Evolutionary conservation across 2,113 vertebrate genomes (phyloP).

Genomic region (Xiphophorus hellerii): DNA sequence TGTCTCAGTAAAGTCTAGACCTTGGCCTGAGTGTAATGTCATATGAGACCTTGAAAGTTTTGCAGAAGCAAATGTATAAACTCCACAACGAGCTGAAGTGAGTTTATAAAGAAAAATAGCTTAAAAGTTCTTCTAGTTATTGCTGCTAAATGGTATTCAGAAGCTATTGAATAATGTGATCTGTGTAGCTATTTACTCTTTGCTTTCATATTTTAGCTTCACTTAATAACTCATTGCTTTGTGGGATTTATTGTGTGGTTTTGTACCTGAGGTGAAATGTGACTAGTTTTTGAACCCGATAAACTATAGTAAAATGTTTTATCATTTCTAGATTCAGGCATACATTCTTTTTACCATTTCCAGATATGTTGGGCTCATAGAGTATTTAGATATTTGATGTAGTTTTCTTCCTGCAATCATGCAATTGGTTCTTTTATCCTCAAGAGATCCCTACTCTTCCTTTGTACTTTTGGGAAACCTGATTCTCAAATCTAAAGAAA

Average conservation of each 20-base stretch:
- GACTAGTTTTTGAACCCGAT: neutral
- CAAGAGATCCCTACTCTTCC: no score
- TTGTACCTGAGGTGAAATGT: neutral
- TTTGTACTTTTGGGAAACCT: neutral
- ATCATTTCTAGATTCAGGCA: neutral
- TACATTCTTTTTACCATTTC: neutral
- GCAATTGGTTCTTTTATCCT: no score
- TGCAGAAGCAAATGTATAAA: no score
- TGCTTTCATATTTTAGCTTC: neutral
- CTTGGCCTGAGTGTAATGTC: neutral
- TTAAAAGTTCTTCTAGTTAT: neutral
- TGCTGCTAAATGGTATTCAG: neutral
- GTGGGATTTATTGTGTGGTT: no score
- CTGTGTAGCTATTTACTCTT: neutral
- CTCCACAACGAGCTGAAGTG: no score
- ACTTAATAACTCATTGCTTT: neutral
- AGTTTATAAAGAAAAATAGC: neutral
- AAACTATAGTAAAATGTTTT: neutral
- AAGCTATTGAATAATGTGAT: neutral
- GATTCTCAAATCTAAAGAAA: neutral
- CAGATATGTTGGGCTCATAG: neutral
- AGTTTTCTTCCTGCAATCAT: neutral
- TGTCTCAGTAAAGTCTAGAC: neutral
- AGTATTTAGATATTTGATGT: neutral
- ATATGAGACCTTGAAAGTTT: neutral